Conservation (phyloP, 2,797 vertebrate species). For the Clarias fuscus region DNA sequence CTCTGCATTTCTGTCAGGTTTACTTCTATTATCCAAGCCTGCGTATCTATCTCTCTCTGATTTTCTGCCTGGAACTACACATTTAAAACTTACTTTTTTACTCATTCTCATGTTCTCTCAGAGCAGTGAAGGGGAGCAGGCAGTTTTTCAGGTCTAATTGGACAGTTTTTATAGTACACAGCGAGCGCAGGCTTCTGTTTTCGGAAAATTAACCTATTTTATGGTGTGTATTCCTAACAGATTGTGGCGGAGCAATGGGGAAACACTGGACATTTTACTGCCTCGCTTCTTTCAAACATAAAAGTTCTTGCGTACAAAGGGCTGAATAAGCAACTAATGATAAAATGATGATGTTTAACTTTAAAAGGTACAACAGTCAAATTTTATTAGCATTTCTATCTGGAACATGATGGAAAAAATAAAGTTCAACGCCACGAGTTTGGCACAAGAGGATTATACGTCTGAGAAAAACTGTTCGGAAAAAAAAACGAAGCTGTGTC, state of each 20-base stretch:
- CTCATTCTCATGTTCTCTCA: not conserved
- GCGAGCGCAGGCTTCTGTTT: not conserved
- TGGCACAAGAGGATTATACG: not conserved
- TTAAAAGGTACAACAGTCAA: not conserved
- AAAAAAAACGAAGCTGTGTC: not conserved
- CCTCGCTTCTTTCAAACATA: not conserved
- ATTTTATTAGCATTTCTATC: not conserved
- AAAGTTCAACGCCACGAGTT: not conserved
- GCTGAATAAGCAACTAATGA: not conserved
- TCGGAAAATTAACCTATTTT: not conserved
- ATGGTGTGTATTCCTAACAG: not conserved
- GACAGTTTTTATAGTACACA: constrained; percentile 23
- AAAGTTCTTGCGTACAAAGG: not conserved
- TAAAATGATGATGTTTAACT: not conserved
- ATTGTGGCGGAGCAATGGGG: not conserved
- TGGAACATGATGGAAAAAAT: not conserved
- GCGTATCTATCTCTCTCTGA: not conserved
- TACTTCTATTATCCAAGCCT: constrained; percentile 12
- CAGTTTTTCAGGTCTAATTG: constrained; percentile 29
- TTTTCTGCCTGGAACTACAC: not conserved
- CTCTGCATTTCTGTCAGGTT: constrained; percentile 28
- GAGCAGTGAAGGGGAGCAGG: not conserved
- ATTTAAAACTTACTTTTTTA: not conserved
- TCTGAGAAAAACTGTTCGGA: not conserved
- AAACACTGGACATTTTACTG: not conserved